Conservation (phyloP, 1,140 invertebrate species). For the Drosophila lini region DNA sequence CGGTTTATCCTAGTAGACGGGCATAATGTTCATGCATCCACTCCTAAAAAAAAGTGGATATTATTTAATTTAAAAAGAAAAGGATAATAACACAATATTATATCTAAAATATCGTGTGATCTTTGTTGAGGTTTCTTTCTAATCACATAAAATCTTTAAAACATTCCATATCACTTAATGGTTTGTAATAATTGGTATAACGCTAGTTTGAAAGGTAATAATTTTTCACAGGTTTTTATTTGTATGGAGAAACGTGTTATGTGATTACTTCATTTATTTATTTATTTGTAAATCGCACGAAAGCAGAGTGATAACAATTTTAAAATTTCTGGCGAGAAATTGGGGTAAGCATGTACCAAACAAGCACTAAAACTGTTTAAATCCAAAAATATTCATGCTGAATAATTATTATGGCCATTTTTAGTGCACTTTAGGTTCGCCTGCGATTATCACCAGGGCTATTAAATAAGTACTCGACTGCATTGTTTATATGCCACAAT, state of each 20-base stretch:
- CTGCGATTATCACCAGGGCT: no score
- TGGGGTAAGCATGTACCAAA: background rate
- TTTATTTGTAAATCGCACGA: background rate
- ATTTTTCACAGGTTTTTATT: background rate
- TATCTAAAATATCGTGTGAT: background rate
- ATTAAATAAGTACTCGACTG: background rate
- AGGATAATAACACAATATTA: background rate
- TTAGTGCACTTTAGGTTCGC: background rate
- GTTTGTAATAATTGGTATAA: background rate
- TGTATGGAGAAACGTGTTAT: background rate
- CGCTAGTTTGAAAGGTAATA: background rate
- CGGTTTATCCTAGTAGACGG: conserved; percentile 61
- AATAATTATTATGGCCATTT: background rate
- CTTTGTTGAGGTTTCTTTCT: background rate
- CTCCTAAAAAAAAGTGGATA: conserved; percentile 36
- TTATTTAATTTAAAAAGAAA: background rate
- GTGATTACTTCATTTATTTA: background rate
- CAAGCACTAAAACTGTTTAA: background rate
- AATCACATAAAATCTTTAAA: background rate
- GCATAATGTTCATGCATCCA: conserved; percentile 54
- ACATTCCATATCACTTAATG: background rate
- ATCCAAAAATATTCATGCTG: background rate
- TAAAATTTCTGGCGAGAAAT: background rate
- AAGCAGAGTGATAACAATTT: background rate
- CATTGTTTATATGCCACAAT: conserved; percentile 1